phyloP scores from a whole-genome alignment of 1,140 invertebrate species.

The Ceratosolen fusciceps region DNA sequence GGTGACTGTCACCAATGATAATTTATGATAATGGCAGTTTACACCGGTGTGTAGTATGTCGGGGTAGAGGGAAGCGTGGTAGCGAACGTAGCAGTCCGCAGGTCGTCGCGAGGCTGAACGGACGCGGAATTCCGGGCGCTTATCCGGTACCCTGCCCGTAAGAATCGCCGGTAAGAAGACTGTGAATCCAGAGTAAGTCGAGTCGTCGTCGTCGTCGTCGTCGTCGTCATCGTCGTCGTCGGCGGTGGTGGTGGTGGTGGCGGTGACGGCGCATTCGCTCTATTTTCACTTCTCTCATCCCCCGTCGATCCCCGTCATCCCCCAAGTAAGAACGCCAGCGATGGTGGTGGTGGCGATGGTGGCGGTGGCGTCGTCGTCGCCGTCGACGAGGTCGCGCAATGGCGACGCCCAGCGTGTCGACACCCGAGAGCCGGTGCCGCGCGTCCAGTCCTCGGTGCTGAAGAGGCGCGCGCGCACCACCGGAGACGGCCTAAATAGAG shows the following conservation, averaged over 20 bases:
- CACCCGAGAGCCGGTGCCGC: slow-evolving; percentile 46
- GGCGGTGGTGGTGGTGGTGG: slow-evolving; percentile 16
- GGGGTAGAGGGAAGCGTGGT: slow-evolving; percentile 25
- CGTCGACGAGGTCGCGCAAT: slow-evolving; percentile 50
- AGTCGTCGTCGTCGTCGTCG: not conserved
- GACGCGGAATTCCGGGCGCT: slow-evolving; percentile 52
- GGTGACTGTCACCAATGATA: slow-evolving; percentile 71
- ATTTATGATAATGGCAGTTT: slow-evolving; percentile 72
- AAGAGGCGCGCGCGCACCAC: slow-evolving; percentile 32
- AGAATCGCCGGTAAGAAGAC: not conserved
- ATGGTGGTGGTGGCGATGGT: not conserved
- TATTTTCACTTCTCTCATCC: slow-evolving; percentile 46
- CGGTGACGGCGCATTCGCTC: slow-evolving; percentile 7
- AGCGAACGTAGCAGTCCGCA: slow-evolving; percentile 63
- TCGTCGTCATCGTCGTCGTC: not conserved
- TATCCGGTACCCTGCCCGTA: not conserved
- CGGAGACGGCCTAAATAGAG: slow-evolving; percentile 14
- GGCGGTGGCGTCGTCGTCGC: not conserved
- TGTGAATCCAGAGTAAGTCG: no score
- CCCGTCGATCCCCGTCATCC: slow-evolving; percentile 48
- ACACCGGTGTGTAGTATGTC: slow-evolving; percentile 59
- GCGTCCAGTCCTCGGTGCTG: slow-evolving; percentile 29
- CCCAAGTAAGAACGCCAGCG: no score
- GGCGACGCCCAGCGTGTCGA: slow-evolving; percentile 70
- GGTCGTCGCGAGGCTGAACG: slow-evolving; percentile 62